These are phyloP conservation scores for Idaea aversata DNA, from an alignment of 2,888 invertebrate species.

Conservation along the genomic window DNA sequence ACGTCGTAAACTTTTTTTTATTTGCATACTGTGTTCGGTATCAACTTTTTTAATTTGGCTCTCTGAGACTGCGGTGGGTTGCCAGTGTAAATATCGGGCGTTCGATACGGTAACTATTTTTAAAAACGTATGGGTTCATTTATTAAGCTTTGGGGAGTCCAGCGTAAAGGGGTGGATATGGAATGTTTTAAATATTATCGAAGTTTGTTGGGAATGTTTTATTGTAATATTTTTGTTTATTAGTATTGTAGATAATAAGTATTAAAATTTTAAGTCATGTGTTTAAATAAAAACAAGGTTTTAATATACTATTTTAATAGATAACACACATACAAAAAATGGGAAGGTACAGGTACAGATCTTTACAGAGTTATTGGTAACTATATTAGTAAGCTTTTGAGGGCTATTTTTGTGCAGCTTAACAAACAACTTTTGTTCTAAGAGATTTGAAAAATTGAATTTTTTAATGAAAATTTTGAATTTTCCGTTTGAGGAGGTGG, in stretches of 20 bases:
- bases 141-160: neutral
- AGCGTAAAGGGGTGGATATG: neutral
- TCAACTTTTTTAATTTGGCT: slow-evolving; percentile 72
- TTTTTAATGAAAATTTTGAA: too few relatives aligned
- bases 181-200: neutral
- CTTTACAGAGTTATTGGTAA: too few relatives aligned
- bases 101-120: neutral
- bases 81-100: neutral
- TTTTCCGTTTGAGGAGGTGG: too few relatives aligned
- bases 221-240: neutral
- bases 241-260: neutral
- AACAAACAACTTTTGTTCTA: too few relatives aligned
- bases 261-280: neutral
- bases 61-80: slow-evolving; percentile 17
- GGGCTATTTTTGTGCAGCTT: too few relatives aligned
- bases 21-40: slow-evolving; percentile 45
- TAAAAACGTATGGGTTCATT: neutral
- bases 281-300: too few relatives aligned
- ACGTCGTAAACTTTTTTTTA: slow-evolving; percentile 35
- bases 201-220: neutral
- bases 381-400: too few relatives aligned
- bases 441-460: too few relatives aligned
- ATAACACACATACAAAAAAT: too few relatives aligned
- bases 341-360: too few relatives aligned
- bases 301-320: too few relatives aligned